Evolutionary conservation across 2,113 vertebrate genomes (phyloP).

Genomic region (Synchiropus splendidus): DNA sequence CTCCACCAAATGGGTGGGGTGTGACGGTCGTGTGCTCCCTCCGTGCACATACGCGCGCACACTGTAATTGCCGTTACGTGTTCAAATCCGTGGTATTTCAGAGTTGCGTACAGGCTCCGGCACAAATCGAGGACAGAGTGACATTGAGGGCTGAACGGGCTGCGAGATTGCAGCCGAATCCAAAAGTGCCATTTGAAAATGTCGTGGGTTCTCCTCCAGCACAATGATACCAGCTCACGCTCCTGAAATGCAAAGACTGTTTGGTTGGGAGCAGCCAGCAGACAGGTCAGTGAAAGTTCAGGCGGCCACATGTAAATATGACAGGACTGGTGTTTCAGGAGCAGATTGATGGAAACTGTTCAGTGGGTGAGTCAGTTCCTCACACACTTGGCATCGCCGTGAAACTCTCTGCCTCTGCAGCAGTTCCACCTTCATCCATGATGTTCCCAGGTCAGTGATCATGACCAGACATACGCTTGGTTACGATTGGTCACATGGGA

Average conservation of each 20-base stretch:
- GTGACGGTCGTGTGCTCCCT: not conserved
- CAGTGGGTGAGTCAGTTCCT: no score
- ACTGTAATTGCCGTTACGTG: slow-evolving; percentile 10
- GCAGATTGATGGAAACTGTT: no score
- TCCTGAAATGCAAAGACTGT: slow-evolving; percentile 1
- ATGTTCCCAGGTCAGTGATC: no score
- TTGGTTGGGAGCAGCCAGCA: slow-evolving; percentile 8
- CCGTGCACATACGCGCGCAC: slow-evolving; percentile 16
- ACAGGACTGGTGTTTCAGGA: no score
- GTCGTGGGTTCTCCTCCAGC: slow-evolving; percentile 10
- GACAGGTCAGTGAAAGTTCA: not conserved
- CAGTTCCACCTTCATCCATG: no score
- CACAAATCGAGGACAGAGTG: slow-evolving; percentile 38
- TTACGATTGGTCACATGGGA: no score
- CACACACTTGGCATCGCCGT: no score
- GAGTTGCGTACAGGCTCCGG: not conserved
- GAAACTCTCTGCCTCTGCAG: no score
- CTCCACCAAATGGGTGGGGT: not conserved
- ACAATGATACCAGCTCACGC: not conserved
- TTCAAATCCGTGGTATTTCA: not conserved
- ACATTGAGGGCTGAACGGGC: slow-evolving; percentile 47
- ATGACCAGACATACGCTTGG: no score
- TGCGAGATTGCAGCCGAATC: slow-evolving; percentile 28
- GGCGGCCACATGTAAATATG: not conserved
- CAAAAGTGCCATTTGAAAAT: slow-evolving; percentile 45